Conservation (phyloP, 1,140 invertebrate species). For the Drosophila truncata region DNA sequence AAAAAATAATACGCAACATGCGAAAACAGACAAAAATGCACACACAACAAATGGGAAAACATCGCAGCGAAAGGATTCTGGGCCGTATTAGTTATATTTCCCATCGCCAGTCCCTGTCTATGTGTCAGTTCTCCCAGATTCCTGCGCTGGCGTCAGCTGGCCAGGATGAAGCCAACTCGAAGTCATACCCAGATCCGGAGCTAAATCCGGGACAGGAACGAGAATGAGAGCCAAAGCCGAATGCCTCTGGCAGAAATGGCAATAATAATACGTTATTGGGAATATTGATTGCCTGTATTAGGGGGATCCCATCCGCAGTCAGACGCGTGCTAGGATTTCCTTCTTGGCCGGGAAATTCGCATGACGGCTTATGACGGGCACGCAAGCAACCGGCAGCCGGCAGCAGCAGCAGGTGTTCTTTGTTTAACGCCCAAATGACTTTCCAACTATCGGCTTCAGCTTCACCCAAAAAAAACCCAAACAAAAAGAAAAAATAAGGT, state of each 20-base stretch:
- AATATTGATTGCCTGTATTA: constrained; percentile 71
- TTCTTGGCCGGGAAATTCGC: constrained; percentile 35
- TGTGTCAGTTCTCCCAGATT: constrained; percentile 47
- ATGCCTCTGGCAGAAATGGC: constrained; percentile 50
- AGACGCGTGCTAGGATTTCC: constrained; percentile 28
- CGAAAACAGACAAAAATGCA: constrained; percentile 51
- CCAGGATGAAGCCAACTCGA: constrained; percentile 26
- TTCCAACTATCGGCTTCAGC: constrained; percentile 17
- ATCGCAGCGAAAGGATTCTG: constrained; percentile 62
- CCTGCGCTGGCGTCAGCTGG: constrained; percentile 45
- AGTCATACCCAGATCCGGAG: constrained; percentile 25
- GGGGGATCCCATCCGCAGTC: constrained; percentile 13
- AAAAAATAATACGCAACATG: constrained; percentile 69
- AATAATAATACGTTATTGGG: constrained; percentile 75
- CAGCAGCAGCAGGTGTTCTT: constrained; percentile 56
- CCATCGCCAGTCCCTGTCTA: constrained; percentile 22
- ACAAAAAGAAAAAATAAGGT: no score
- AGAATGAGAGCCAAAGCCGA: constrained; percentile 38
- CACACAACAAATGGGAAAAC: constrained; percentile 51
- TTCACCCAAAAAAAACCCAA: background rate
- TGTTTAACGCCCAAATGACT: constrained; percentile 61
- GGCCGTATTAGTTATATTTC: constrained; percentile 71
- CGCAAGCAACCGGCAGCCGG: constrained; percentile 14
- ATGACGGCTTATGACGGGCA: constrained; percentile 35
- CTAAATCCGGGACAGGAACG: constrained; percentile 12